Evolutionary conservation across 1,140 invertebrate genomes (phyloP), one percentile per base, ranked within the genome.

Genomic region (Chrysomallon squamiferum): DNA sequence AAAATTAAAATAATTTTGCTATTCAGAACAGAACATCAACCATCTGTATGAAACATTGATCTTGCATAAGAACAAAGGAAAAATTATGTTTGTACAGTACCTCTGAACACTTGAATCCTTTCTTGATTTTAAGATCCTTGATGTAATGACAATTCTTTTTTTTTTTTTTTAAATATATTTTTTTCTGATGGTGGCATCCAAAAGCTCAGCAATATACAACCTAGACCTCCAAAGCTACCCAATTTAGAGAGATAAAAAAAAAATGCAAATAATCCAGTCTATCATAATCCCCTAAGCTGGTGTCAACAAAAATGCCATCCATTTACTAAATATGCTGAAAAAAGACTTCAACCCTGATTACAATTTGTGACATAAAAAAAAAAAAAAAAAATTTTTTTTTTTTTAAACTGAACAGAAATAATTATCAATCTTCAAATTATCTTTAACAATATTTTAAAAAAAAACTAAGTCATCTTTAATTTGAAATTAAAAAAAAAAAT

Each of bases 1-100:
- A 15, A 38, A 38, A 7, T 5, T 38, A 38, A 38, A 38, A 38
- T 15, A 38, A 7, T 38, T 38, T 5, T 15, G 5, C 5, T 38
- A 15, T 38, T 38, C 35, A 38, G 35, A 38, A 38, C 15, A 15
- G 35, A n/a, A n/a, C n/a, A n/a, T 38, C 35, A 38, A 38, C 35
- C 35, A 38, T 38, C 35, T 38, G 35, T 38, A 38, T 38, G 35
- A 38, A 38, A 38, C 35, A 38, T 38, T 38, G 35, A 38, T 38
- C 15, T 15, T 38, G 35, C 35, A 38, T 38, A 22, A 54, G 25
- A 54, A 54, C 29, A 54, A 54, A 54, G 22, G 29, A 54, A 25
- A 54, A 54, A 54, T 27, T 54, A 25, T 54, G 50, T 54, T 54
- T 30, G 22, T 54, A 54, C 50, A 54, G 50, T 54, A 54, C 50